Evolutionary conservation across 2,113 vertebrate genomes (phyloP).

Genomic region (Salminus brasiliensis): DNA sequence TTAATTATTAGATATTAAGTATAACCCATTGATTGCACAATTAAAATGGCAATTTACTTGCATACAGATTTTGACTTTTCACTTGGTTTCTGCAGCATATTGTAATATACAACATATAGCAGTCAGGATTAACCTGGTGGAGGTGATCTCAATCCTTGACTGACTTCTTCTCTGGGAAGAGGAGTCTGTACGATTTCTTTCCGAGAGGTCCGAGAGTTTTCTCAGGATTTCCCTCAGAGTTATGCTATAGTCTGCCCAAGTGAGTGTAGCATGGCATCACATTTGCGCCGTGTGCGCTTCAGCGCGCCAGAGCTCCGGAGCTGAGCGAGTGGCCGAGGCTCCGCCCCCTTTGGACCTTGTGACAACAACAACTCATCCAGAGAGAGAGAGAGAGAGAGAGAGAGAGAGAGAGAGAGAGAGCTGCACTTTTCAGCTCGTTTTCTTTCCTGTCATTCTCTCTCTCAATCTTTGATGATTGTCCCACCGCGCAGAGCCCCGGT

Average conservation of each 20-base stretch:
- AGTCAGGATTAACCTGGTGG: neutral
- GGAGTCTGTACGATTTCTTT: neutral
- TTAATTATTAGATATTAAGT: too few relatives aligned
- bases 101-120: too few relatives aligned
- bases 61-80: too few relatives aligned
- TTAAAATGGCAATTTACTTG: too few relatives aligned
- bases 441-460: conserved; percentile 90
- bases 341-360: conserved; percentile 92
- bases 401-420: conserved; percentile 85
- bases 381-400: too few relatives aligned
- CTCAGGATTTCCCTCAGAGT: conserved; percentile 27
- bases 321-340: conserved; percentile 89
- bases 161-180: neutral
- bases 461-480: conserved; percentile 93
- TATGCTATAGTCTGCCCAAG: conserved; percentile 7
- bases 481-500: conserved; percentile 80
- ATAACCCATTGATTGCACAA: too few relatives aligned
- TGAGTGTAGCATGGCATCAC: conserved; percentile 41
- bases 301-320: too few relatives aligned
- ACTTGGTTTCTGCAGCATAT: too few relatives aligned
- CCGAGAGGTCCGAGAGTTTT: neutral
- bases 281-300: conserved; percentile 69
- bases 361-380: conserved; percentile 98
- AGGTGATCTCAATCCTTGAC: neutral
- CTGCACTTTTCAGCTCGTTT: conserved; percentile 95